Conservation (phyloP, 2,888 invertebrate species). For the Acanthosepion pharaonis region DNA sequence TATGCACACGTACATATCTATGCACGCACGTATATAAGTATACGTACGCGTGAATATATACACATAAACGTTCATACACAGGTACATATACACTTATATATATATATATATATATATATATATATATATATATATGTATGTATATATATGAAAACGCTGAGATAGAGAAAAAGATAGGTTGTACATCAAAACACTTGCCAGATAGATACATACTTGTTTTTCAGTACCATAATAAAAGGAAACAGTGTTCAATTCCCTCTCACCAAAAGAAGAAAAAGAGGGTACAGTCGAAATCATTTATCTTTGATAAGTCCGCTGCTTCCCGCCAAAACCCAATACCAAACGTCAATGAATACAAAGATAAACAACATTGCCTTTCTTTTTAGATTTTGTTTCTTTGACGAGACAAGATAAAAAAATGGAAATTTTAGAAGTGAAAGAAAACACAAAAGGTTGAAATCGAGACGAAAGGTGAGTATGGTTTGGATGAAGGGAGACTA, state of each 20-base stretch:
- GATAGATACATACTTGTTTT: not conserved
- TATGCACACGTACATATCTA: not conserved
- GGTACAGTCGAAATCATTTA: not conserved
- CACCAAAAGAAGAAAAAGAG: not conserved
- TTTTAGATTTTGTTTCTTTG: not conserved
- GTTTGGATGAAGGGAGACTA: not conserved
- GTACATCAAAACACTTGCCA: not conserved
- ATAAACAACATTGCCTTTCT: not conserved
- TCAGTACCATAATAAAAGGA: not conserved
- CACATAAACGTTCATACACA: not conserved
- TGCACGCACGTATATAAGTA: too few species aligned
- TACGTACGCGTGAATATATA: not conserved
- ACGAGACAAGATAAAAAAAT: not conserved
- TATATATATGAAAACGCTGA: not conserved
- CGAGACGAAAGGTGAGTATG: not conserved
- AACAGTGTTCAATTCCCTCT: not conserved
- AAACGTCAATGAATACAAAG: not conserved
- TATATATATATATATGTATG: not conserved
- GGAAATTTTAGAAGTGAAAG: not conserved
- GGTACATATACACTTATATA: not conserved
- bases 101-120: too few species aligned
- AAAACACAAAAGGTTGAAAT: not conserved
- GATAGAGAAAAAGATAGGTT: not conserved
- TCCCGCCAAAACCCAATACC: not conserved
- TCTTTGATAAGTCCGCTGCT: not conserved